Conservation (phyloP, 2,797 vertebrate genomes). For the Molossus alvarezi region DNA sequence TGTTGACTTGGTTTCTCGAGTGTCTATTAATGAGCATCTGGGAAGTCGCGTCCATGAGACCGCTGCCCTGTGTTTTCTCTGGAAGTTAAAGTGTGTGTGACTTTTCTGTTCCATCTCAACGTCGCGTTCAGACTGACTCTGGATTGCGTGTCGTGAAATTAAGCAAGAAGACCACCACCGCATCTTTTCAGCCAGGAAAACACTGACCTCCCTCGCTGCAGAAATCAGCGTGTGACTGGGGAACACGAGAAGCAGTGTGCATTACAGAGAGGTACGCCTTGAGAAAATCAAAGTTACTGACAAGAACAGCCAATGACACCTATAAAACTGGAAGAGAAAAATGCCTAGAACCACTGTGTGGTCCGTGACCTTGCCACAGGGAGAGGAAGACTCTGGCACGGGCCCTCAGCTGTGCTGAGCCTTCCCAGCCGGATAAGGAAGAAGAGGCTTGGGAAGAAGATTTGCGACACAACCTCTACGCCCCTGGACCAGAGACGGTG, state of each 20-base stretch:
- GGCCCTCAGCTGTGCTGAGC: neutral
- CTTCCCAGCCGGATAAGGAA: neutral
- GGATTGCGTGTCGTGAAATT: neutral
- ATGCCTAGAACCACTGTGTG: neutral
- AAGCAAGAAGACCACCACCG: neutral
- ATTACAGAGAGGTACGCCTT: constrained; percentile 21
- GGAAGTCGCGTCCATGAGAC: neutral
- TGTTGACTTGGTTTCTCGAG: constrained; percentile 16
- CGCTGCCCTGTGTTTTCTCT: constrained; percentile 25
- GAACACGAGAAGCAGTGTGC: neutral
- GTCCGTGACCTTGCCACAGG: neutral
- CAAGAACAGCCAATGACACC: neutral
- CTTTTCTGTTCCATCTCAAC: neutral
- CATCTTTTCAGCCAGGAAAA: neutral
- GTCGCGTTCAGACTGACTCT: neutral
- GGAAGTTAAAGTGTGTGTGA: constrained; percentile 8
- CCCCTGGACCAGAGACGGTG: neutral
- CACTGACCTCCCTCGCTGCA: neutral
- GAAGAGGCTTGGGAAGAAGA: neutral
- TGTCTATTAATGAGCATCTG: neutral
- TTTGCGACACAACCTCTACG: neutral
- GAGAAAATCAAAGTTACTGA: neutral
- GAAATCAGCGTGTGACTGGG: neutral
- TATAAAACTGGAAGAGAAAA: neutral
- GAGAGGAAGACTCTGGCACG: neutral